Base-by-base conservation (phyloP, 2,797 vertebrate genomes). In the Chaetophractus vellerosus region DNA sequence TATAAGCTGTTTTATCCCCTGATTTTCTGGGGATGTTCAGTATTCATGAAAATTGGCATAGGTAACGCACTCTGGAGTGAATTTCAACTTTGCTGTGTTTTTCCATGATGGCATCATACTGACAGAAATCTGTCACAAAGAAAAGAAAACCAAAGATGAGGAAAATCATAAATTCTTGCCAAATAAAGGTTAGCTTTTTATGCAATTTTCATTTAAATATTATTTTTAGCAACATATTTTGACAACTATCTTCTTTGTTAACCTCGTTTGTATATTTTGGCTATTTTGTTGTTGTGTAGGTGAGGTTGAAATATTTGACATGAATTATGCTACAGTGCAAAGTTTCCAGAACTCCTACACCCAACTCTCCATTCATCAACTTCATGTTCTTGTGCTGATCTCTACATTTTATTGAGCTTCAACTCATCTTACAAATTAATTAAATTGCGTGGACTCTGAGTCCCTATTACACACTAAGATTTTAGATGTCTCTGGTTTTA, bases 211-310 rank as follows among this genome's bases (percentile, higher is more conserved):
- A 68, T 18, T 61, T 63, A 26, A 38, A 48, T 45, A 23, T 68
- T 76, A 71, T 81, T 88, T 78, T 78, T 76, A 61, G 64, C 28
- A 64, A n/a, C 6, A 38, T 69, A 64, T 88, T 50, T 75, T 87
- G 21, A 64, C 7, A 55, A 31, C 68, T 69, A 57, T 50, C 9
- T 24, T 78, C 10, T 93, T 86, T 69, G 26, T 41, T n/a, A 72
- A 36, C 21, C 72, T 71, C 81, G 1, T 81, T 26, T 23, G 31
- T 55, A 31, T 76, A 33, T 84, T 68, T 19, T 69, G 33, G 6
- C 80, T 84, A 57, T 76, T 84, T 59, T 45, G 3, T 14, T 68
- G 6, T 59, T 88, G 26, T 1, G 4, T 55, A 6, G 1, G 6
- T 41, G 24, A 63, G 31, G 9, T 3, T 50, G 48, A 71, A 83